phyloP scores from a whole-genome alignment of 2,888 invertebrate species.

The Coelogynopora nodosa region DNA sequence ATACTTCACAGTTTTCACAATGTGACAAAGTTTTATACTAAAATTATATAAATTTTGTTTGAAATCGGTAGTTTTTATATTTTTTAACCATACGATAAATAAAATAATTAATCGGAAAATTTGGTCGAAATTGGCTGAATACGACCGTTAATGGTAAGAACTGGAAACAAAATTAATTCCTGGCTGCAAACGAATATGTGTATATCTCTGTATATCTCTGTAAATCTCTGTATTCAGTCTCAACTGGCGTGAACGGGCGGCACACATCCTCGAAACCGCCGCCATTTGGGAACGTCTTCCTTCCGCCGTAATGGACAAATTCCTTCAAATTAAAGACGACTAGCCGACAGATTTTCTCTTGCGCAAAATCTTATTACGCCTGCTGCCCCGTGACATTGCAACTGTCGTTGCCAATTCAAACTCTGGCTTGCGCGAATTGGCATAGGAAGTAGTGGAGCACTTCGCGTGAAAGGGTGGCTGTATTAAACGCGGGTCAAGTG shows the following conservation, averaged over 20 bases:
- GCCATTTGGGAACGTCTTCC: neutral
- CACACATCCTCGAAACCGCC: neutral
- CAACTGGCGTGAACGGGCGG: neutral
- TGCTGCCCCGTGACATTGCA: slow-evolving; percentile 3
- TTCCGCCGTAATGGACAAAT: neutral
- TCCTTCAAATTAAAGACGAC: slow-evolving; percentile 3
- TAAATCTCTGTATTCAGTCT: too few relatives aligned
- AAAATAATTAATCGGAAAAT: too few relatives aligned
- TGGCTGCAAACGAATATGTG: too few relatives aligned
- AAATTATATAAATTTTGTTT: too few relatives aligned
- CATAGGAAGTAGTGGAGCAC: neutral
- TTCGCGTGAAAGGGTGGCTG: neutral
- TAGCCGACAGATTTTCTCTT: neutral
- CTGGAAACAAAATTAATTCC: too few relatives aligned
- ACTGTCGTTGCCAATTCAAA: neutral
- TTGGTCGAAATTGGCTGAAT: too few relatives aligned
- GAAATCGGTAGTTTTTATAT: too few relatives aligned
- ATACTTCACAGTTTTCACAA: too few relatives aligned
- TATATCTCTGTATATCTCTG: too few relatives aligned
- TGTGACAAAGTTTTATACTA: too few relatives aligned
- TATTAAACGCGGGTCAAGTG: neutral
- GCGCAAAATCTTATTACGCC: neutral
- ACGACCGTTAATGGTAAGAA: too few relatives aligned
- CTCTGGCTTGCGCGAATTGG: slow-evolving; percentile 7
- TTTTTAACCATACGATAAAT: too few relatives aligned